These are phyloP conservation scores for Andrena bicolor DNA, from an alignment of 2,888 invertebrate species.

Conservation along the genomic window DNA sequence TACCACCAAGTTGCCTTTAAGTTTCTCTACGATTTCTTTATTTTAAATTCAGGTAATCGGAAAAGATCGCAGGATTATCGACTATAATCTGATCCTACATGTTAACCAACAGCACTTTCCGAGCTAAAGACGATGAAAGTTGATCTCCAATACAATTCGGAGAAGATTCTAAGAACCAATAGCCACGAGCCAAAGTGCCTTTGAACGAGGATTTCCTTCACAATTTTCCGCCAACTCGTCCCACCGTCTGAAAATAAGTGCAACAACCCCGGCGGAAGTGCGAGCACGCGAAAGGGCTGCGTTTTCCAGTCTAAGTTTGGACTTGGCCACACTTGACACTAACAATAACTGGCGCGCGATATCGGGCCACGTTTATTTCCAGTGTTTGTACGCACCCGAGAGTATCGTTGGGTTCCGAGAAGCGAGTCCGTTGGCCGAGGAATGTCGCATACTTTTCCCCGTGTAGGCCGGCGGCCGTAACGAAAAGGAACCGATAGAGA, in stretches of 20 bases:
- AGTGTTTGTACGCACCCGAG: constrained; percentile 28
- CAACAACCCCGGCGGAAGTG: not conserved
- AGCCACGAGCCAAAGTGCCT: not conserved
- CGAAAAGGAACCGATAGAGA: constrained; percentile 25
- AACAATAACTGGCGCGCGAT: constrained; percentile 35
- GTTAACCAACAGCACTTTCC: no score
- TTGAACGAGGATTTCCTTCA: not conserved
- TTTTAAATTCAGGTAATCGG: no score
- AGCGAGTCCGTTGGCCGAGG: not conserved
- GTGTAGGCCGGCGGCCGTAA: not conserved
- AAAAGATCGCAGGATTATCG: no score
- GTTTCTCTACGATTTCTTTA: no score
- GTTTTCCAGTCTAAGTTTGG: constrained; percentile 28
- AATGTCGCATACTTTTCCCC: constrained; percentile 14
- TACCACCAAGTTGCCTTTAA: no score
- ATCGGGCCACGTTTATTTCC: constrained; percentile 16
- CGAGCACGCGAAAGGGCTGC: constrained; percentile 1
- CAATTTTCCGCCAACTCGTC: constrained; percentile 9
- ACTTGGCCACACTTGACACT: constrained; percentile 26
- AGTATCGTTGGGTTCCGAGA: constrained; percentile 26
- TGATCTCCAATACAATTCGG: no score
- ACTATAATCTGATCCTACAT: no score
- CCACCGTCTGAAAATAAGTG: not conserved
- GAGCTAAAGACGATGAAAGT: no score
- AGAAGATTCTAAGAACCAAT: no score